Conservation (phyloP, 2,888 invertebrate species). For the Troides helena region DNA sequence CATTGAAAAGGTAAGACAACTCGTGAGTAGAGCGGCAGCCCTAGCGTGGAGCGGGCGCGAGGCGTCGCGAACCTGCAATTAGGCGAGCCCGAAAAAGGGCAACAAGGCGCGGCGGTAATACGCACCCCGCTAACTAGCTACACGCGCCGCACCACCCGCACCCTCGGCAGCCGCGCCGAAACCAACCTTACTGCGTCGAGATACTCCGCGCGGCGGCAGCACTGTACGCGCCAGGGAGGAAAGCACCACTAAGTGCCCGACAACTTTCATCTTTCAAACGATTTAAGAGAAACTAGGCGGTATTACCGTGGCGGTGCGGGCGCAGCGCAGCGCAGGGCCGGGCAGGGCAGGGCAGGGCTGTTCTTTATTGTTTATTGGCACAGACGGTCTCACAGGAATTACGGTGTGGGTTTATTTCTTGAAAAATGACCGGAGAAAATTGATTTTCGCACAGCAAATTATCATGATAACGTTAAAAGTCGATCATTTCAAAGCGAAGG, state of each 20-base stretch:
- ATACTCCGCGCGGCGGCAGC: conserved; percentile 18
- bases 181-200: conserved; percentile 36
- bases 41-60: conserved; percentile 58
- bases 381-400: conserved; percentile 60
- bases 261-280: conserved; percentile 34
- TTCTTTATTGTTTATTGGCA: conserved; percentile 72
- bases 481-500: background rate
- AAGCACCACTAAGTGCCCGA: conserved; percentile 48
- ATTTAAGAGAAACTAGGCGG: conserved; percentile 35
- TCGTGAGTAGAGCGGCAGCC: conserved; percentile 42
- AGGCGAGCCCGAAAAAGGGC: conserved; percentile 65
- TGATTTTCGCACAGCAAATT: conserved; percentile 45
- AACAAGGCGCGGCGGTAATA: conserved; percentile 64
- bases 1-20: too few species aligned
- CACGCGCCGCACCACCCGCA: conserved; percentile 30
- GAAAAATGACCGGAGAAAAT: conserved; percentile 65
- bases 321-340: conserved; percentile 20
- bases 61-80: conserved; percentile 79
- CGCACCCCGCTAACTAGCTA: conserved; percentile 70
- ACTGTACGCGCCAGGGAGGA: conserved; percentile 42
- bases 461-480: conserved; percentile 22
- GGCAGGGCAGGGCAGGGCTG: conserved; percentile 48
- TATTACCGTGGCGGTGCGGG: conserved; percentile 7
- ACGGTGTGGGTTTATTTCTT: conserved; percentile 49
- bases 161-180: conserved; percentile 32